Evolutionary conservation across 2,113 vertebrate genomes (phyloP), one percentile per base, ranked within the genome.

Genomic region (Ictalurus punctatus): DNA sequence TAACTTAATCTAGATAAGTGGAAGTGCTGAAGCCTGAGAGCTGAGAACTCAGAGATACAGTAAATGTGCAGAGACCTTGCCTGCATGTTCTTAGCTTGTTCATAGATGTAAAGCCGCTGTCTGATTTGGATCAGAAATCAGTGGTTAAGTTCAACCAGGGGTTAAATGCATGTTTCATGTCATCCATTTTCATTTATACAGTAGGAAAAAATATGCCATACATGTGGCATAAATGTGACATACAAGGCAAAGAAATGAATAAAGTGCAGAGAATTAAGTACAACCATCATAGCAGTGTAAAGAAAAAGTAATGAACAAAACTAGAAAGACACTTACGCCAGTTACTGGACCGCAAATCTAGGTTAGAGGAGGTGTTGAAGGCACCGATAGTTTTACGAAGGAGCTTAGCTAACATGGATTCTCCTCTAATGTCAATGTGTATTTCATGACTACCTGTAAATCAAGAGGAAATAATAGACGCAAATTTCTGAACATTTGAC

Each of bases 391-490:
- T 96, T 83, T 90, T 94, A 0, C 93, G 94, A 61, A 99, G 95
- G 25, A 99, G 96, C 25, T 91, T 92, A 1, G 97, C 96, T 52
- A 99, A 94, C 94, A 98, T 94, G n/a, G 97, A 96, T 0, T 86
- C 81, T 40, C 98, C 97, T 0, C 65, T 95, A 1, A 98, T 96
- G 0, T 78, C 90, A 90, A 99, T 95, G 1, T 97, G 88, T 85
- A 98, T 83, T 71, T 96, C 95, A 83, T 98, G 97, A 69, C 92
- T 92, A 90, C 96, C 98, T 99, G 94, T 19, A 73, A 83, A 87
- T 63, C 59, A 23, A 90, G 12, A 59, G 16, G 74, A 16, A 84
- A 44, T 30, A 52, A 63, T 23, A 9, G 14, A 14, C 27, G 52
- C 76, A 87, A 25, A 40, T 30, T 17, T 69, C 27, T 27, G 71